A percentile compares a stretch with the other conserved stretches of the same genome.
These are phyloP conservation scores for Ceyx cyanopectus DNA, from an alignment of 2,113 vertebrate genomes.

Conservation along the genomic window DNA sequence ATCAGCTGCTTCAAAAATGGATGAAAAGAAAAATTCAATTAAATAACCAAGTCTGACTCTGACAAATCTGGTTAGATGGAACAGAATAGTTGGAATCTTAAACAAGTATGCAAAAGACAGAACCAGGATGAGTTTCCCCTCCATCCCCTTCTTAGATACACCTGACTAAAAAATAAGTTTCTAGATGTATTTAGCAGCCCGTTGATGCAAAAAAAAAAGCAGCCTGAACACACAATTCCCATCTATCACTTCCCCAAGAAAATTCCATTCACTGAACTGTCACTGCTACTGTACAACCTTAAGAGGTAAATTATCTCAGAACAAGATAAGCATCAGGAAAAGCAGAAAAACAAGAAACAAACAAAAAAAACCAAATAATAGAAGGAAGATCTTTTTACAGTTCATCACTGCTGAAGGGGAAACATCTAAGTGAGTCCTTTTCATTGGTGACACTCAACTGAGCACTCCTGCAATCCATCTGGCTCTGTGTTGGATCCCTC, in stretches of 20 bases:
- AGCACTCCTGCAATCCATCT: background rate
- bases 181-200: background rate
- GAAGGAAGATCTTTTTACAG: background rate
- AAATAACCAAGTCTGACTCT: background rate
- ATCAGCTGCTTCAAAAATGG: background rate
- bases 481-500: background rate
- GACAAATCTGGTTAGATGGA: background rate
- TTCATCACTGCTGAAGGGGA: background rate
- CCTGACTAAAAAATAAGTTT: background rate
- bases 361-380: background rate
- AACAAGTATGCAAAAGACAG: background rate
- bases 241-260: background rate
- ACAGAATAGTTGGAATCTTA: background rate
- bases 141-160: rapidly evolving
- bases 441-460: background rate
- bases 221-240: background rate
- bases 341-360: background rate
- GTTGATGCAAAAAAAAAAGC: background rate
- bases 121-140: background rate
- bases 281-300: background rate
- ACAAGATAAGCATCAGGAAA: background rate
- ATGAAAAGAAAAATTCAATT: background rate
- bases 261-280: background rate
- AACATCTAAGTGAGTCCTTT: background rate
- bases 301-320: background rate